Base-by-base conservation (phyloP, 1,140 invertebrate genomes). In the Samia ricini region DNA sequence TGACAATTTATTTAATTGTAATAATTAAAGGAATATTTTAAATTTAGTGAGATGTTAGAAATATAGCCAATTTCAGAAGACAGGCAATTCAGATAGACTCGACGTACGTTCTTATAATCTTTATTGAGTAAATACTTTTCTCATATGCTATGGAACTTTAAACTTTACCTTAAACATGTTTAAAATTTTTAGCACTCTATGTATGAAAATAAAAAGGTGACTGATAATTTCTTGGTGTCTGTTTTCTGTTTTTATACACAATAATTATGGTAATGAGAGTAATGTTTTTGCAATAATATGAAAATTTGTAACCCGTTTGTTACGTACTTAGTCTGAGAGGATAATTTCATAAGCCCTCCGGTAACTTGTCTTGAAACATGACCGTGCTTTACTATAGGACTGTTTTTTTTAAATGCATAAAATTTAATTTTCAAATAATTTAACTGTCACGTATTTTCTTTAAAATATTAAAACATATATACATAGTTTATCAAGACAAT, bases 241-340 rank as follows among this genome's bases (percentile, higher is more conserved):
- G 33, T 3, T 29, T 63, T 63, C 36, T 42, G 33, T 63, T 63
- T 63, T 63, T 63, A 63, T 63, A 63, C 26, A 15, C 21, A 12
- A 51, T 33, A 23, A 52, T 49, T 51, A 20, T 49, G 22, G 51
- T 24, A 23, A 48, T 56, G 33, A 19, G 5, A 48, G 21, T 42
- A 20, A 29, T n/a, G 2, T 63, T 57, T 51, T 52, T 48, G 19
- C 26, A 63, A 57, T 49, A 18, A 54, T 36, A 20, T 8, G 50
- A 57, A 61, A 23, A 12, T 18, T 7, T 15, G 8, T 0, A 63
- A 63, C 54, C 55, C 26, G 36, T 36, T 58, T 51, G 0, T 4
- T 2, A 19, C 1, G 51, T 36, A 51, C 23, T 12, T 15, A 18
- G 57, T 24, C 18, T 57, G 29, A 49, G 48, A 42, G 48, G 22